Percentiles rank a stretch among this genome's conserved stretches.
Conservation (phyloP, 2,113 vertebrate genomes). For the Pelecanoides urinatrix region DNA sequence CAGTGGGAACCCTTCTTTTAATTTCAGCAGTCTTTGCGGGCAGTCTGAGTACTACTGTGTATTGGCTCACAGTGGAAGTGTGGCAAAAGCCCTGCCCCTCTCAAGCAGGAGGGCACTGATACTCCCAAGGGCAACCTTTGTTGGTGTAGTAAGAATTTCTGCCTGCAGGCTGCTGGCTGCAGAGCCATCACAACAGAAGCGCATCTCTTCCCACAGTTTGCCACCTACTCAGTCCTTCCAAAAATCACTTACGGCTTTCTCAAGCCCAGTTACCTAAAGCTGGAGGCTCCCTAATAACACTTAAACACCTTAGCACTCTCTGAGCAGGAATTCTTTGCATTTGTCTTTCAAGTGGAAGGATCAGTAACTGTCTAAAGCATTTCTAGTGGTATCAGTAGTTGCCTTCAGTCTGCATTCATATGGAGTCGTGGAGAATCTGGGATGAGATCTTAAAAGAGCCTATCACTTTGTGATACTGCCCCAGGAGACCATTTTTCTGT, state of each 20-base stretch:
- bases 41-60: neutral
- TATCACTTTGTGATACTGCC: neutral
- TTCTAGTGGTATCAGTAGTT: neutral
- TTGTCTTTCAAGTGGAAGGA: neutral
- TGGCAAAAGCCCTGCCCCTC: neutral
- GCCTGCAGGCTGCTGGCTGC: neutral
- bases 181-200: neutral
- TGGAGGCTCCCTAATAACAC: neutral
- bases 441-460: neutral
- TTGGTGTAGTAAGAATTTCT: neutral
- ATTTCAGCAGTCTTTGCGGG: neutral
- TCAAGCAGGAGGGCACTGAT: neutral
- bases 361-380: neutral
- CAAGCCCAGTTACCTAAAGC: neutral
- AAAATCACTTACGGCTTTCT: neutral
- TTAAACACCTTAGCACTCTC: neutral
- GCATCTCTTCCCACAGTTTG: neutral
- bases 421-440: neutral
- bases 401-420: neutral
- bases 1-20: neutral
- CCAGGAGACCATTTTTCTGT: neutral
- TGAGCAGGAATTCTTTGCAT: neutral
- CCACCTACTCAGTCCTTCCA: neutral
- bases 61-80: accelerated
- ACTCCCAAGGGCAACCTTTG: neutral